Evolutionary conservation across 1,140 invertebrate genomes (phyloP), one percentile per base, ranked within the genome.

Genomic region (Bombus superbus): DNA sequence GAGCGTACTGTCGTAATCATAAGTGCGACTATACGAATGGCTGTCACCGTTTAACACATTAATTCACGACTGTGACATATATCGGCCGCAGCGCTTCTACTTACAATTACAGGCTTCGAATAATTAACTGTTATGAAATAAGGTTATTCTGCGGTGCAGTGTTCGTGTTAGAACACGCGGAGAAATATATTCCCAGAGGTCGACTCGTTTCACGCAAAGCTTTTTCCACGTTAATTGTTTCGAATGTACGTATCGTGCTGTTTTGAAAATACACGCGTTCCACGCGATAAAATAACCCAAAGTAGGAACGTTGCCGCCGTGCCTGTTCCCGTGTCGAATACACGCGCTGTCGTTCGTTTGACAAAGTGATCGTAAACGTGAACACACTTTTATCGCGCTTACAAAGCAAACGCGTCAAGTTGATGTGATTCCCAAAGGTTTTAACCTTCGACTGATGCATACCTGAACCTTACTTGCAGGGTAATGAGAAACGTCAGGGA

Each of bases 401-500:
- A 57, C 40, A 68, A 68, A 57, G 69, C 35, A 57, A 74, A 81
- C n/a, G 35, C 32, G 35, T 62, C 8, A 13, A 85, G 35, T 28
- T 40, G 66, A 8, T 57, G 44, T n/a, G 59, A 74, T 68, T 66
- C 59, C 25, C 59, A 53, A 73, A 85, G 57, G 47, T 53, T 15
- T 73, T 28, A 47, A 13, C 44, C 9, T 74, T 68, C 38, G n/a
- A 2, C 28, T 81, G 59, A 81, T 25, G 75, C 74, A 69, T 59
- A 42, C 2, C 42, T 32, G 35, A 85, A 81, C 42, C 73, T 85
- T 44, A 22, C 69, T 74, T 44, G n/a, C 74, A 53, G 59, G 78
- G 78, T 85, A 85, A 85, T 66, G 78, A 85, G 69, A 85, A 73
- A 74, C 78, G 78, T 81, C 57, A 85, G 35, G 59, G 71, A 74